Conservation (phyloP, 35 echinoderm and acorn worm genomes). For the Apostichopus parvimensis region DNA sequence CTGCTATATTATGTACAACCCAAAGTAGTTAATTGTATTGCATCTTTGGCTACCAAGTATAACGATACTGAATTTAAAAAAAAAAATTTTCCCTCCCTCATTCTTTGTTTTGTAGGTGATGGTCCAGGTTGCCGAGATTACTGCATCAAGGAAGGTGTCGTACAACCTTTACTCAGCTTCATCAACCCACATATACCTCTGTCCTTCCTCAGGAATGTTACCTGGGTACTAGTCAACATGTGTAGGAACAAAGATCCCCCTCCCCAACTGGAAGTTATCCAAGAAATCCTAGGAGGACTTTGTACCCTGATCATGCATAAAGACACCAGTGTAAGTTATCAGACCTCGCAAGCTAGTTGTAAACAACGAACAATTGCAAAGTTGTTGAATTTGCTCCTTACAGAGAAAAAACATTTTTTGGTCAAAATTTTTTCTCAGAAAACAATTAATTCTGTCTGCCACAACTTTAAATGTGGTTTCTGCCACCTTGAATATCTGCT, state of each 20-base stretch:
- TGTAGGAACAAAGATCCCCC: conserved; percentile 95
- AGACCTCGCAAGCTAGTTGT: not conserved
- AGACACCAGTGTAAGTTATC: conserved; percentile 94
- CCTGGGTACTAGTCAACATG: conserved; percentile 98
- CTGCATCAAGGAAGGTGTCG: conserved; percentile 90
- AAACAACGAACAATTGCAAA: too few relatives aligned
- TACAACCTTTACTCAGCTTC: conserved; percentile 84
- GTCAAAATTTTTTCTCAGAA: too few relatives aligned
- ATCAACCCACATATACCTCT: conserved; percentile 93
- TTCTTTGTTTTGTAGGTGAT: conserved; percentile 68
- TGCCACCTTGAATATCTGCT: too few relatives aligned
- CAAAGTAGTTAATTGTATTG: too few relatives aligned
- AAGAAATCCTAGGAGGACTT: conserved; percentile 81
- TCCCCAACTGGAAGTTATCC: conserved; percentile 74
- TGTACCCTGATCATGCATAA: conserved; percentile 85
- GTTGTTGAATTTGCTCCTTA: too few relatives aligned
- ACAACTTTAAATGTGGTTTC: too few relatives aligned
- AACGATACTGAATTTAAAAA: too few relatives aligned
- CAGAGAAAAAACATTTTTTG: too few relatives aligned
- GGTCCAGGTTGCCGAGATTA: conserved; percentile 93
- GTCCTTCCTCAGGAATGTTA: conserved; percentile 97
- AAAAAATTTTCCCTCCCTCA: too few relatives aligned
- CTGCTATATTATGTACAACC: too few relatives aligned
- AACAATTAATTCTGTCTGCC: too few relatives aligned
- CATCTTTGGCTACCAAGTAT: too few relatives aligned